Conservation (phyloP, 1,140 invertebrate genomes). For the Diabrotica undecimpunctata region DNA sequence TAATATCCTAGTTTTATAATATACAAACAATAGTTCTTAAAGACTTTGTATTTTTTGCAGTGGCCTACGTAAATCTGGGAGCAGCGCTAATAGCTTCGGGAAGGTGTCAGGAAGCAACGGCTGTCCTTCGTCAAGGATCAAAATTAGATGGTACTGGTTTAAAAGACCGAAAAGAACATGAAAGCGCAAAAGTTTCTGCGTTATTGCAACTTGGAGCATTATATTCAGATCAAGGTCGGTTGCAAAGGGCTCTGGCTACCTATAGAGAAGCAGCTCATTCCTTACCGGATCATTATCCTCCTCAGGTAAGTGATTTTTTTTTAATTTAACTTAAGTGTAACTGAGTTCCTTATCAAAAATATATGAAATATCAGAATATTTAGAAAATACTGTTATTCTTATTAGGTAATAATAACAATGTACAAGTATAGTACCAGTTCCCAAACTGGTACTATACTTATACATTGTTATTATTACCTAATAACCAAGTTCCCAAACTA, state of each 20-base stretch:
- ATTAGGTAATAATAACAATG: no score
- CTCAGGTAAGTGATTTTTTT: constrained; percentile 73
- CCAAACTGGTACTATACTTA: no score
- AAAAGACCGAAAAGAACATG: constrained; percentile 85
- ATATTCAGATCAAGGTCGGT: constrained; percentile 80
- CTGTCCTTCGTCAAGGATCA: constrained; percentile 76
- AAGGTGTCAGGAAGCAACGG: constrained; percentile 76
- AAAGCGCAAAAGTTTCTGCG: constrained; percentile 84
- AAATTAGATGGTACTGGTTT: constrained; percentile 80
- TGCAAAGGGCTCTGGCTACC: constrained; percentile 80
- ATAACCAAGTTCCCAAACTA: no score
- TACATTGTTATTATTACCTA: no score
- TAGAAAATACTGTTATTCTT: no score
- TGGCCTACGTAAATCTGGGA: constrained; percentile 93
- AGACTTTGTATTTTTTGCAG: constrained; percentile 56
- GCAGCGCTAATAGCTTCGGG: constrained; percentile 80
- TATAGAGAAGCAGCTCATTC: constrained; percentile 82
- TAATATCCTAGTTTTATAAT: no score
- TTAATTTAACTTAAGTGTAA: no score
- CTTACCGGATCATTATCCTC: constrained; percentile 76
- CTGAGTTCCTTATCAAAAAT: no score
- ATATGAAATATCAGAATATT: no score
- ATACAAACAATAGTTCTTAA: background rate
- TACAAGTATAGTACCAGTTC: no score
- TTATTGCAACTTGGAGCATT: constrained; percentile 87